These are phyloP conservation scores for Horisme vitalbata DNA, from an alignment of 2,888 invertebrate species.

Conservation along the genomic window DNA sequence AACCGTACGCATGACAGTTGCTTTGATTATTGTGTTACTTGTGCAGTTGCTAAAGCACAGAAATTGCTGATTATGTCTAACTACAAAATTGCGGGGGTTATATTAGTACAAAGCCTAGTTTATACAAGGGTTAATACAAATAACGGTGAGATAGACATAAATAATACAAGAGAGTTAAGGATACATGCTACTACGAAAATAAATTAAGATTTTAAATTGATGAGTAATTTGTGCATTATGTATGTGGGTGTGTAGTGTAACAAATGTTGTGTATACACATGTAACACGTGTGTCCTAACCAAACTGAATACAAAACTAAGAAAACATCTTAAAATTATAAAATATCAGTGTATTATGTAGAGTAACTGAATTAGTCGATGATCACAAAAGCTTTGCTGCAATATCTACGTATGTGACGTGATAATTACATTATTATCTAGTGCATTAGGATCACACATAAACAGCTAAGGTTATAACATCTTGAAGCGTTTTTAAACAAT, in stretches of 20 bases:
- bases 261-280: slow-evolving; percentile 30
- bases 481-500: slow-evolving; percentile 36
- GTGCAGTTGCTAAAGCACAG: slow-evolving; percentile 74
- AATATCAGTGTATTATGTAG: slow-evolving; percentile 65
- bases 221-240: slow-evolving; percentile 28
- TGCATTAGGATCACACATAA: slow-evolving; percentile 68
- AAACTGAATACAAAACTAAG: slow-evolving; percentile 51
- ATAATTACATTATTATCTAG: slow-evolving; percentile 49
- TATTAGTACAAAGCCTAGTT: slow-evolving; percentile 58
- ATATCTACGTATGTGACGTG: slow-evolving; percentile 66
- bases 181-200: slow-evolving; percentile 34
- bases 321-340: slow-evolving; percentile 74
- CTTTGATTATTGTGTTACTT: slow-evolving; percentile 62
- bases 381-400: slow-evolving; percentile 74
- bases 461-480: slow-evolving; percentile 53
- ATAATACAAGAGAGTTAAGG: slow-evolving; percentile 35
- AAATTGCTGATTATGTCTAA: slow-evolving; percentile 56
- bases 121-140: slow-evolving; percentile 43
- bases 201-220: slow-evolving; percentile 25
- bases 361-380: slow-evolving; percentile 75
- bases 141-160: slow-evolving; percentile 36
- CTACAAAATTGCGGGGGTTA: slow-evolving; percentile 51
- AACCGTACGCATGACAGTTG: slow-evolving; percentile 81
- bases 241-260: slow-evolving; percentile 35
- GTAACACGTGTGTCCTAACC: slow-evolving; percentile 29